These are phyloP conservation scores for Chloroceryle amazona DNA, from an alignment of 2,797 vertebrate genomes.

Conservation along the genomic window DNA sequence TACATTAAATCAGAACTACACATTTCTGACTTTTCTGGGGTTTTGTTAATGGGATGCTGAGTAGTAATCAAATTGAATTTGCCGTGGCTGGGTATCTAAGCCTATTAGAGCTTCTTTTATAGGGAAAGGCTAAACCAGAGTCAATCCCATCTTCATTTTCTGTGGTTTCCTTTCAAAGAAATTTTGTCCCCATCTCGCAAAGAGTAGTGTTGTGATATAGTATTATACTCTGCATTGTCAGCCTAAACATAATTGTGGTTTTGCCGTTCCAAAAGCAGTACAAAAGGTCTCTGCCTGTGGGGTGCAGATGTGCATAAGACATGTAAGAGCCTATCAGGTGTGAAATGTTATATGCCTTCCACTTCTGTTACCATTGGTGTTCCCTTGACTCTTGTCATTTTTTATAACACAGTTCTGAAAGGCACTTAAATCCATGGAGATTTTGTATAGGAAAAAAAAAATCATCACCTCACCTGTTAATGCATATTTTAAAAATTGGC, in stretches of 20 bases:
- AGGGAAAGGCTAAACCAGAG: not conserved
- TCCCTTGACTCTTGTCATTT: not conserved
- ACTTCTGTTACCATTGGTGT: not conserved
- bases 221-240: not conserved
- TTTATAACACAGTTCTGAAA: not conserved
- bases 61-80: not conserved
- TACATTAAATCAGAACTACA: not conserved
- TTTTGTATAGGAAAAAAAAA: not conserved
- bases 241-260: not conserved
- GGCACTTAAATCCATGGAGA: not conserved
- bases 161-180: not conserved
- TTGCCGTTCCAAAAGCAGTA: not conserved
- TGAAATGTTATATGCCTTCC: not conserved
- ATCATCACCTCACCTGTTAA: not conserved
- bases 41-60: not conserved
- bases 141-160: conserved; percentile 6
- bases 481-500: not conserved
- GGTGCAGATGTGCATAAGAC: not conserved
- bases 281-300: not conserved
- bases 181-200: not conserved
- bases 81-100: not conserved
- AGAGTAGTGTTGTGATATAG: not conserved
- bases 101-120: not conserved
- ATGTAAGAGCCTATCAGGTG: not conserved
- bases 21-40: not conserved